phyloP scores from a whole-genome alignment of 2,888 invertebrate species.

The Lasioglossum villosulum region DNA sequence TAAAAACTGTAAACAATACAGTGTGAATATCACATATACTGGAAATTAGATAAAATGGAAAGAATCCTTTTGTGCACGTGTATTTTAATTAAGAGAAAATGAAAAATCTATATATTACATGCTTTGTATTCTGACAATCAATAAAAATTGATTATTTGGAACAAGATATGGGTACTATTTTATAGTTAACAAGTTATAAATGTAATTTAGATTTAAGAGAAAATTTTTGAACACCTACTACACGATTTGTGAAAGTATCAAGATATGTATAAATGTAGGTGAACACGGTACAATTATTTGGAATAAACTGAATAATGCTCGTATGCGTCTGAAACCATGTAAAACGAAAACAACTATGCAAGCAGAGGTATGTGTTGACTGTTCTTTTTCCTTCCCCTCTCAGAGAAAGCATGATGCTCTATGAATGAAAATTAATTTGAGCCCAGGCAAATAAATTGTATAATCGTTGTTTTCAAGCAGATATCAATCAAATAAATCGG shows the following conservation, averaged over 20 bases:
- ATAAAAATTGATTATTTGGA: slow-evolving; percentile 18
- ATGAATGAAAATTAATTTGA: slow-evolving; percentile 47
- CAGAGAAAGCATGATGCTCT: slow-evolving; percentile 81
- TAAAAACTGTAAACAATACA: slow-evolving; percentile 36
- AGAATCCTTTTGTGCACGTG: slow-evolving; percentile 23
- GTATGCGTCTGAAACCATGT: slow-evolving; percentile 25
- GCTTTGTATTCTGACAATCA: slow-evolving; percentile 57
- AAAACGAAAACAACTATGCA: slow-evolving; percentile 55
- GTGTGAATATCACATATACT: slow-evolving; percentile 33
- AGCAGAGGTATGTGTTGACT: slow-evolving; percentile 73
- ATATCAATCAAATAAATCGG: slow-evolving; percentile 48
- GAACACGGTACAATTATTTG: slow-evolving; percentile 20
- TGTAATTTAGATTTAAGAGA: slow-evolving; percentile 10
- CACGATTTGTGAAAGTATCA: slow-evolving; percentile 6
- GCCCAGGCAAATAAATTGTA: slow-evolving; percentile 34
- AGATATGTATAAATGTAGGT: slow-evolving; percentile 25
- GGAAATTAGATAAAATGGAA: slow-evolving; percentile 25
- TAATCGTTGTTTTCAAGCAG: slow-evolving; percentile 29
- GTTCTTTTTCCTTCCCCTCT: slow-evolving; percentile 87
- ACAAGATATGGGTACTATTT: neutral
- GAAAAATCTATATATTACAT: slow-evolving; percentile 36
- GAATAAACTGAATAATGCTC: slow-evolving; percentile 28
- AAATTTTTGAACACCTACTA: slow-evolving; percentile 12
- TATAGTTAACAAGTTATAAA: neutral
- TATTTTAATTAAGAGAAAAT: slow-evolving; percentile 38